phyloP scores from a whole-genome alignment of 2,797 vertebrate species.

The Scleropages formosus region DNA sequence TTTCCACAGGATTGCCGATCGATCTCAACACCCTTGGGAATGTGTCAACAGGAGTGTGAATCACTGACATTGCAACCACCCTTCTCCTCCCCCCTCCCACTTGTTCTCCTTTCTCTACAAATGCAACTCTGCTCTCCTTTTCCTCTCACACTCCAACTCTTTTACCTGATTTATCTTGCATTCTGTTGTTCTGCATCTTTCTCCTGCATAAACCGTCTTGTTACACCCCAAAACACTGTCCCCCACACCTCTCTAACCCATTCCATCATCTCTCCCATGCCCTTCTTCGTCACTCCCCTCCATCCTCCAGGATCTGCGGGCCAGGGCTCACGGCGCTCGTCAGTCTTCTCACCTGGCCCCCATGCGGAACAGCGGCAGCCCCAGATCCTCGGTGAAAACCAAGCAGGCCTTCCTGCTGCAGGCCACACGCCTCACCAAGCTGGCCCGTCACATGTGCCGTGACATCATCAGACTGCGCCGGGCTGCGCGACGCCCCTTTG shows the following conservation, averaged over 20 bases:
- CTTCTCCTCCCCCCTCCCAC: neutral
- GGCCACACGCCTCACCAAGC: conserved; percentile 92
- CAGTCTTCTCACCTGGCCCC: conserved; percentile 90
- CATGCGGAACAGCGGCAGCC: conserved; percentile 88
- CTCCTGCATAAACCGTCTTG: no score
- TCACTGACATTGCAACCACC: neutral
- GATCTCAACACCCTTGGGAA: neutral
- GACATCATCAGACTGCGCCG: conserved; percentile 93
- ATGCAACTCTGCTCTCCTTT: neutral
- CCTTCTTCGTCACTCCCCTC: neutral
- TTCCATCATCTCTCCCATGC: neutral
- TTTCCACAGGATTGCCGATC: neutral
- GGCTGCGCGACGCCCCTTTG: conserved; percentile 93
- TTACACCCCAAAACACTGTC: no score
- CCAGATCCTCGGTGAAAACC: conserved; percentile 93
- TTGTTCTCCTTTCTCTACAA: neutral
- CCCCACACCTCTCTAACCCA: neutral
- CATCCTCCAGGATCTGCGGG: conserved; percentile 75
- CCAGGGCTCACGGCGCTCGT: conserved; percentile 81
- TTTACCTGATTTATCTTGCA: neutral
- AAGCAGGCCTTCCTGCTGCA: conserved; percentile 95
- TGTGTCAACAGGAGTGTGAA: neutral
- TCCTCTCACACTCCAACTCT: neutral
- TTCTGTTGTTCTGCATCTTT: neutral
- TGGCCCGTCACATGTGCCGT: conserved; percentile 96